Evolutionary conservation across 2,797 vertebrate genomes (phyloP), one percentile per base, ranked within the genome.

Genomic region (Siniperca scherzeri): DNA sequence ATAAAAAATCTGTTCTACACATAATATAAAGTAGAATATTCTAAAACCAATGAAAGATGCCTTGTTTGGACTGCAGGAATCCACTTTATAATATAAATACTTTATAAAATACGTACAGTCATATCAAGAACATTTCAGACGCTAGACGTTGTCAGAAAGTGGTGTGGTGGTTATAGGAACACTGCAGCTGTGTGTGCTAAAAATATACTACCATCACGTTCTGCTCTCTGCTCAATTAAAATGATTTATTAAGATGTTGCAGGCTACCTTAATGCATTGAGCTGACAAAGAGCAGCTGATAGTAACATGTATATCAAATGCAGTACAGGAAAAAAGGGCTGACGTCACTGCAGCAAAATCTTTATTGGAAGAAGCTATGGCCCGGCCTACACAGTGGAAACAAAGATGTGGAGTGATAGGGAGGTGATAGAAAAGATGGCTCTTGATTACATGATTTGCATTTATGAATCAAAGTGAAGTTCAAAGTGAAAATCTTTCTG

Each of bases 271-370:
- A 52, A 74, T 84, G 77, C 64, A 79, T 6, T 10, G 27, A 73
- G 44, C 75, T 27, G 69, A 68, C 56, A 62, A 50, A 74, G 68
- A 65, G 60, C 74, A 36, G 74, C 67, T 56, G 72, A 50, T 84
- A 46, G n/a, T 85, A 88, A 82, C 83, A 90, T 80, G 70, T 46
- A 69, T 50, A 84, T 91, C 71, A 84, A 83, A 91, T 93, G 94
- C 92, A 93, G 88, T 74, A 77, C 82, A 88, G 86, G 77, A 83
- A 56, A 80, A 73, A 79, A 68, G 60, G 62, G 57, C 77, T 95
- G 95, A 95, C 88, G 86, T 95, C 91, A 95, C 64, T 94, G 94
- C 94, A 93, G 93, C 83, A 93, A 89, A 92, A 80, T 71, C 76
- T 82, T 84, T 81, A 82, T 79, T 90, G 82, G 80, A 82, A 82